A percentile compares a stretch with the other conserved stretches of the same genome.
phyloP scores from a whole-genome alignment of 2,888 invertebrate species.

The Theristus sp. region DNA sequence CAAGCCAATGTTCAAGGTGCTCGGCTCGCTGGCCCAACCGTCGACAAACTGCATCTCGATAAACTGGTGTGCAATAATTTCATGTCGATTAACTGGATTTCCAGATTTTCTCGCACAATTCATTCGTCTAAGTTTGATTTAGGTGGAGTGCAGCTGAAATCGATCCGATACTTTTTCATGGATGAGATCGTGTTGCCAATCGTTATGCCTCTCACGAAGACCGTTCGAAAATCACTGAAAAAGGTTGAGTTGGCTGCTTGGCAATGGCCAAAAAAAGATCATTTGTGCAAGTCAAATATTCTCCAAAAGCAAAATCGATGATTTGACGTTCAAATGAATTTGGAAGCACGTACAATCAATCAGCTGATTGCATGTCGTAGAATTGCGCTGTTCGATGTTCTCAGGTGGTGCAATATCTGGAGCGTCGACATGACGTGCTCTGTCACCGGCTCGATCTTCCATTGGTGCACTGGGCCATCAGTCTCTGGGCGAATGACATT shows the following conservation, averaged over 20 bases:
- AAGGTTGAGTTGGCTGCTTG: slow-evolving; percentile 5
- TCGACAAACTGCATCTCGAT: slow-evolving; percentile 7
- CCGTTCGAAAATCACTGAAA: slow-evolving; percentile 12
- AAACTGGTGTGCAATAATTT: not conserved
- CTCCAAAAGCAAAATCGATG: no score
- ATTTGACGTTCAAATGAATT: no score
- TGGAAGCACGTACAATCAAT: no score
- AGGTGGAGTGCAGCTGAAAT: slow-evolving; percentile 25
- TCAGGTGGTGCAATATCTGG: slow-evolving; percentile 31
- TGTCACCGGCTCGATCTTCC: slow-evolving; percentile 36
- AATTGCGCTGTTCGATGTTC: no score
- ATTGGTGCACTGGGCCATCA: slow-evolving; percentile 27
- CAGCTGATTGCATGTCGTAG: no score
- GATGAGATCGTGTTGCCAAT: slow-evolving; percentile 36
- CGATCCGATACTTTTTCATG: slow-evolving; percentile 58
- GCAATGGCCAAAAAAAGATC: no score
- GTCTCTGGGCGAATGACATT: slow-evolving; percentile 10
- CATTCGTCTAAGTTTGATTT: no score
- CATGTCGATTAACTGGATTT: no score
- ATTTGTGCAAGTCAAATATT: no score
- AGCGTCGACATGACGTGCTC: slow-evolving; percentile 19
- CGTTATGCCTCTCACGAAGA: slow-evolving; percentile 11
- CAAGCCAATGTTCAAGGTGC: slow-evolving; percentile 49
- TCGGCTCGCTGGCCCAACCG: slow-evolving; percentile 22
- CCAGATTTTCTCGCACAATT: no score